Base-by-base conservation (phyloP, 2,888 invertebrate species). In the Xanthia togata region DNA sequence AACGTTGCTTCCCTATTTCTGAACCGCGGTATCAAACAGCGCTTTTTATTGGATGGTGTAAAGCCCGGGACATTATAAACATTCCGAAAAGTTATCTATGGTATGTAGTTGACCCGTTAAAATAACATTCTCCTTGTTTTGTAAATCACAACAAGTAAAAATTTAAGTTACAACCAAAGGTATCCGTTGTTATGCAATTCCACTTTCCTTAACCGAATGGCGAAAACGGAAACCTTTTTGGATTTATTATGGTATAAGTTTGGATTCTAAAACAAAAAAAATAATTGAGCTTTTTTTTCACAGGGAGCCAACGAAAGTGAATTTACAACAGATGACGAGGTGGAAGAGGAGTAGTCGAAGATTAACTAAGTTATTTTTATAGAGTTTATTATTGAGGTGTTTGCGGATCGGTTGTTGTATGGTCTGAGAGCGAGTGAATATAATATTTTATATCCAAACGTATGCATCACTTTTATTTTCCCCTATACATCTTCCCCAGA, bases 271-370 rank as follows among this genome's bases (percentile, higher is more conserved):
- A 67, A 23, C 14, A 4, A 31, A 35, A 53, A 11, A 17, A 23
- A 2, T 76, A 20, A 79, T 2, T 35, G 8, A 12, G 1, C 0
- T 44, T 50, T 81, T 90, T 90, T 87, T 92, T 80, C 76, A 69
- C 95, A 97, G 97, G 97, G 96, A 81, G 97, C 97, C 91, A 97
- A 97, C 92, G 97, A 97, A 89, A 97, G 97, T 93, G 97, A 97
- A 92, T 97, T 97, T 89, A 97, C 97, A 89, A 97, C 97, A 93
- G 97, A 97, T 92, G 97, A 97, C 92, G 97, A 97, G 87, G 97
- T 97, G 65, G 97, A 97, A 87, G 97, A 97, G 86, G 97, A 97
- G 87, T 95, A 94, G 91, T 87, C 82, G 89, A 91, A 89, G 87
- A 92, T 92, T 91, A 89, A 87, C 87, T 95, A 95, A 95, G 92